These are phyloP conservation scores for Microcaecilia unicolor DNA, from an alignment of 2,797 vertebrate genomes.

Conservation along the genomic window DNA sequence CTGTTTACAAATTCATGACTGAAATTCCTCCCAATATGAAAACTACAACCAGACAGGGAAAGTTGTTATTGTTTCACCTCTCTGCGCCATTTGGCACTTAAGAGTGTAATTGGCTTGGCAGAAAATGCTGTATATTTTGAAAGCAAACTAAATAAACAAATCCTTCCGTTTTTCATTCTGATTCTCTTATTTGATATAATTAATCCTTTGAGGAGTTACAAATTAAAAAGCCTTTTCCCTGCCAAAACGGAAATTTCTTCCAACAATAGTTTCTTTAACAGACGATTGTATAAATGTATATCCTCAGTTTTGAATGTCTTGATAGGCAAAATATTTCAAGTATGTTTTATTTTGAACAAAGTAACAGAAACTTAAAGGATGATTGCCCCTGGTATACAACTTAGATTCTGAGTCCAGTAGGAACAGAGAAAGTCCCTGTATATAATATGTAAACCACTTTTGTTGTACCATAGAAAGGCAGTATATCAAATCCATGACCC, in stretches of 20 bases:
- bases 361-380: too few relatives aligned
- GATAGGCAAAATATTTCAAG: too few relatives aligned
- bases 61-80: conserved; percentile 6
- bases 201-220: conserved; percentile 31
- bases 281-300: conserved; percentile 27
- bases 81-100: conserved; percentile 12
- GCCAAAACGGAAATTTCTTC: conserved; percentile 23
- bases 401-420: too few relatives aligned
- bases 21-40: background rate
- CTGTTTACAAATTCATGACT: conserved; percentile 5
- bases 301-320: conserved; percentile 22
- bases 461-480: too few relatives aligned
- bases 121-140: conserved; percentile 34
- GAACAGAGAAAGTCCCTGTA: too few relatives aligned
- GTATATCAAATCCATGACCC: too few relatives aligned
- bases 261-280: conserved; percentile 31
- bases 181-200: conserved; percentile 28
- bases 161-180: conserved; percentile 25
- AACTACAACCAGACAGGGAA: conserved; percentile 6
- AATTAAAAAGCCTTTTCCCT: conserved; percentile 27
- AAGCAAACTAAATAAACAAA: conserved; percentile 31
- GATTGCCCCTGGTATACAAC: too few relatives aligned
- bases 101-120: conserved; percentile 2
- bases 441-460: too few relatives aligned
- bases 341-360: too few relatives aligned